phyloP scores from a whole-genome alignment of 2,797 vertebrate species.

The Phalloptychus januarius region DNA sequence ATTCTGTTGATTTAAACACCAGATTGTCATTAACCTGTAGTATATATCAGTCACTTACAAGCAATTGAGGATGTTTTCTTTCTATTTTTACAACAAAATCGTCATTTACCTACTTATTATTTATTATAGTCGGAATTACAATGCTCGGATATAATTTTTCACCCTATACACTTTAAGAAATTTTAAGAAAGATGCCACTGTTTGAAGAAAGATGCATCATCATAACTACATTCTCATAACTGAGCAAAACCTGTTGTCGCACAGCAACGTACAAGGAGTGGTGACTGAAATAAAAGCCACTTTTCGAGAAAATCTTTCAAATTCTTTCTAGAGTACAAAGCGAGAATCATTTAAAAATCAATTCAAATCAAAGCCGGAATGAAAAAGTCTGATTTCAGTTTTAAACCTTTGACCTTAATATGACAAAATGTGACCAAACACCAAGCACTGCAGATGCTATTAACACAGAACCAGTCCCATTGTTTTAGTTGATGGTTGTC shows the following conservation, averaged over 20 bases:
- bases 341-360: no score
- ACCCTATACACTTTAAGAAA: neutral
- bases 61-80: neutral
- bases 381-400: no score
- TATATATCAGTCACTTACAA: neutral
- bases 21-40: neutral
- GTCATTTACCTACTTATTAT: neutral
- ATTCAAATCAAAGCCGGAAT: no score
- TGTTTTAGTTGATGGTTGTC: neutral
- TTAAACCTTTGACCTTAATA: neutral
- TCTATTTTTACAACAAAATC: neutral
- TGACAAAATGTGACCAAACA: neutral
- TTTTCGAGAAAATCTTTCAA: no score
- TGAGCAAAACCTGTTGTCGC: no score
- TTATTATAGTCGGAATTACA: neutral
- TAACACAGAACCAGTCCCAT: neutral
- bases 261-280: no score
- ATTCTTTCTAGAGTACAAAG: no score
- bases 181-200: no score
- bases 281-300: no score
- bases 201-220: neutral
- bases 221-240: no score
- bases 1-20: neutral
- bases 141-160: neutral
- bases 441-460: neutral